Percentiles rank a stretch among this genome's conserved stretches.
Evolutionary conservation across 1,140 invertebrate species (phyloP).

Genomic region (Megathymus violae): DNA sequence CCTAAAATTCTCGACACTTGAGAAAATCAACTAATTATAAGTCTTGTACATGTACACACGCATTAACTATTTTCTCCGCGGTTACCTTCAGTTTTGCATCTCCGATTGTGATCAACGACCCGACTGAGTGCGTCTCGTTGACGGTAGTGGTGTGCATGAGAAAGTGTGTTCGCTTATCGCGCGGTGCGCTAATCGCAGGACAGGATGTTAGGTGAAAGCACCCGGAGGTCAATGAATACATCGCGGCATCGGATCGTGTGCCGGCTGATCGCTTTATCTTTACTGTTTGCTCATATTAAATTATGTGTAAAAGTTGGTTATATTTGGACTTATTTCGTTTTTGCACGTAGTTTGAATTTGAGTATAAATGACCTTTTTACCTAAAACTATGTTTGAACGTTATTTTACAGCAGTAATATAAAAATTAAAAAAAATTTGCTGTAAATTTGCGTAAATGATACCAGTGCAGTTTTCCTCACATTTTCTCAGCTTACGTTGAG

Average conservation of each 20-base stretch:
- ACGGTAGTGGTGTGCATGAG: background rate
- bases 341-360: too few species aligned
- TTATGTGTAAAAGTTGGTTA: too few species aligned
- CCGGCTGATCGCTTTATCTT: background rate
- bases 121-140: background rate
- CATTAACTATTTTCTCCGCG: too few species aligned
- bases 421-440: constrained; percentile 9
- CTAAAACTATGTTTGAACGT: background rate
- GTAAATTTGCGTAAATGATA: constrained; percentile 2
- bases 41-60: too few species aligned
- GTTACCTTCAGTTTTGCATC: too few species aligned
- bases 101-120: too few species aligned
- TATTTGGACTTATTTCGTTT: too few species aligned
- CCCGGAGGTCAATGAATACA: background rate
- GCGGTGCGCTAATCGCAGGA: background rate
- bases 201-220: background rate
- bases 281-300: too few species aligned
- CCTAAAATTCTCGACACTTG: too few species aligned
- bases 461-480: background rate
- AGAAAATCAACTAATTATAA: too few species aligned
- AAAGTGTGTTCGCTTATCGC: constrained; percentile 3
- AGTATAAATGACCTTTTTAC: too few species aligned
- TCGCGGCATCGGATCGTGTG: background rate
- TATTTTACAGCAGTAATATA: background rate
- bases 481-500: background rate